Evolutionary conservation across 2,113 vertebrate genomes (phyloP), one percentile per base, ranked within the genome.

Genomic region (Pterocles burchelli): DNA sequence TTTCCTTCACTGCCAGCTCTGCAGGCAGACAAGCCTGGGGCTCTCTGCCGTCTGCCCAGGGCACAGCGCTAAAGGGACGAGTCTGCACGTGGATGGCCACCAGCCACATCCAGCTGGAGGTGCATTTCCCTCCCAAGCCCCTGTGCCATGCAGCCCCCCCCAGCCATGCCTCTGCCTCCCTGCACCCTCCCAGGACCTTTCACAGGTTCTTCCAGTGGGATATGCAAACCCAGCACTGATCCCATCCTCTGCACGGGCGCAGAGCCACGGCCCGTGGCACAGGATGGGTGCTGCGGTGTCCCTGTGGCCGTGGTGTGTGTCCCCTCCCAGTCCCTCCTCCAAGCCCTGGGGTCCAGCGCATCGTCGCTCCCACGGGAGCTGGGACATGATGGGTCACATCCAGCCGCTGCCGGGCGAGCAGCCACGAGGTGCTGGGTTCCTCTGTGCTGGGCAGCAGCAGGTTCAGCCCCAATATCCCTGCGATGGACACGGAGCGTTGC

Each of bases 241-340:
- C 63, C 19, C 57, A 7, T 9, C 52, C 54, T 52, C 28, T 4
- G 6, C 31, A 14, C 9, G 46, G 0, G 2, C 4, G 8, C 67
- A 26, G 66, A 3, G 5, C 22, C 46, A 1, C 1, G 1, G 7
- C 55, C 6, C 0, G 2, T 1, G 19, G n/a, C 45, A 13, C 58
- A 19, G 43, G 18, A 3, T 7, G 5, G 34, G 15, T 19, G 57
- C 33, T 9, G 19, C 51, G 19, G 82, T 1, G 10, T 38, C 62
- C 20, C 85, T 1, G 7, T 7, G 75, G 45, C 76, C 48, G 1
- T 0, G 18, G 11, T 4, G 13, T 31, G 13, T 6, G 41, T 36
- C 75, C 43, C 29, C 45, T 79, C 54, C 51, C 41, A 7, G 1
- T 36, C 59, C 49, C 38, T 3, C 1, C 19, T 38, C 72, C 34